Evolutionary conservation across 2,797 vertebrate genomes (phyloP).

Genomic region (Aselliscus stoliczkanus): DNA sequence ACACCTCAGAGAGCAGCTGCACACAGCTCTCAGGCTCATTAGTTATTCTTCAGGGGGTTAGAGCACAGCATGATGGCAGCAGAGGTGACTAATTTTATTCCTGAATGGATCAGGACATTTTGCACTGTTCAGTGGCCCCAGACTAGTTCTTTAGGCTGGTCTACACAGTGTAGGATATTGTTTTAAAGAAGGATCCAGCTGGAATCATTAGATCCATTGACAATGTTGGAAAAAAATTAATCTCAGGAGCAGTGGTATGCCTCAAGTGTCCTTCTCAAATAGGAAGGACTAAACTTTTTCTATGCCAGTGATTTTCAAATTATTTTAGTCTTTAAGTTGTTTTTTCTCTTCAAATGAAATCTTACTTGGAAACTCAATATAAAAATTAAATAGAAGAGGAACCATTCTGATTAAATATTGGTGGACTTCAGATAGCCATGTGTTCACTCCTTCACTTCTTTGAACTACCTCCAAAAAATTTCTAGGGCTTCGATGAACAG

Average conservation of each 20-base stretch:
- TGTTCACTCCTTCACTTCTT: not conserved
- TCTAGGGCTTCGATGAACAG: not conserved
- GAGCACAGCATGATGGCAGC: not conserved
- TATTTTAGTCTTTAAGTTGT: constrained; percentile 5
- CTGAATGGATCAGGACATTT: not conserved
- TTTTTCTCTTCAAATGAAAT: not conserved
- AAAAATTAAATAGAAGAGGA: constrained; percentile 11
- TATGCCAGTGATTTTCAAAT: constrained; percentile 16
- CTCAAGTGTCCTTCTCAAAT: not conserved
- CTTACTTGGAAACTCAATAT: not conserved
- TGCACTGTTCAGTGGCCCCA: not conserved
- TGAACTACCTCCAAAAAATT: not conserved
- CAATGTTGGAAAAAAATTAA: not conserved
- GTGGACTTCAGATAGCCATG: not conserved
- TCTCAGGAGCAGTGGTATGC: not conserved
- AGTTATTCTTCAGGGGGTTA: not conserved
- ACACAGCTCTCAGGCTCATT: not conserved
- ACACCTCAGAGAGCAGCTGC: not conserved
- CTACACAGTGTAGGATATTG: not conserved
- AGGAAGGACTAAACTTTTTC: not conserved
- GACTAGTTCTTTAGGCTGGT: not conserved
- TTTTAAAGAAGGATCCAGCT: not conserved
- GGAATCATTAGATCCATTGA: not conserved
- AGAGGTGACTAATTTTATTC: not conserved
- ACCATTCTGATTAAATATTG: not conserved